phyloP scores from a whole-genome alignment of 2,888 invertebrate species.

The Galeopsomyia nigrocyanea region DNA sequence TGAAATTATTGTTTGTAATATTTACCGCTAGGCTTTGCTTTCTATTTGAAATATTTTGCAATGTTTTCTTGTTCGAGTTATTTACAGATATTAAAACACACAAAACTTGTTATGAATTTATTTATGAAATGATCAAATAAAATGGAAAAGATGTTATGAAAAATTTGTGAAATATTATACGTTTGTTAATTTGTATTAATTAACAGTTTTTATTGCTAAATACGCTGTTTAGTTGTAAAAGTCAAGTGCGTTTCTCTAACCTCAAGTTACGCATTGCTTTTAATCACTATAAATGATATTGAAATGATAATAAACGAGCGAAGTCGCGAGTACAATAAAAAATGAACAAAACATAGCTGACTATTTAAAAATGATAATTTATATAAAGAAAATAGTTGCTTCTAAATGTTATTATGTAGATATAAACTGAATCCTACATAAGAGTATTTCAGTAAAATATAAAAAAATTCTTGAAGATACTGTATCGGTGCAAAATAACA shows the following conservation, averaged over 20 bases:
- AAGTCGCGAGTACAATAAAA: too few relatives aligned
- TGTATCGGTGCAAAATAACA: too few relatives aligned
- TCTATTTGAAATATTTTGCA: background rate
- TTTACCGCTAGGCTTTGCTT: too few relatives aligned
- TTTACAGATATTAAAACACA: conserved; percentile 23
- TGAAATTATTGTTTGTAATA: background rate
- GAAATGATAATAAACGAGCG: too few relatives aligned
- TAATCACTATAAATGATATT: background rate
- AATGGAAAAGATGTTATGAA: conserved; percentile 17
- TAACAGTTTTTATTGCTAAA: background rate
- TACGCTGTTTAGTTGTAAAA: conserved; percentile 8
- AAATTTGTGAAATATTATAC: conserved; percentile 15
- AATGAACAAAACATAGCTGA: too few relatives aligned
- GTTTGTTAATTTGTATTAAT: conserved; percentile 3
- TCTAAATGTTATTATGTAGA: conserved; percentile 1
- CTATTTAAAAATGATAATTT: background rate
- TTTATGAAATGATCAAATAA: too few relatives aligned
- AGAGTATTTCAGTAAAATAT: background rate
- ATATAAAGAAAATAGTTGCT: background rate
- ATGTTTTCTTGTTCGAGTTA: conserved; percentile 16
- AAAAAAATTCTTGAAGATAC: too few relatives aligned
- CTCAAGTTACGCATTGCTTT: conserved; percentile 18
- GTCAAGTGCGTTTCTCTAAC: conserved; percentile 49
- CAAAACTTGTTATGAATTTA: background rate
- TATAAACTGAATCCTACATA: conserved; percentile 1